Conservation (phyloP, 2,113 vertebrate genomes). For the Hoplias malabaricus region DNA sequence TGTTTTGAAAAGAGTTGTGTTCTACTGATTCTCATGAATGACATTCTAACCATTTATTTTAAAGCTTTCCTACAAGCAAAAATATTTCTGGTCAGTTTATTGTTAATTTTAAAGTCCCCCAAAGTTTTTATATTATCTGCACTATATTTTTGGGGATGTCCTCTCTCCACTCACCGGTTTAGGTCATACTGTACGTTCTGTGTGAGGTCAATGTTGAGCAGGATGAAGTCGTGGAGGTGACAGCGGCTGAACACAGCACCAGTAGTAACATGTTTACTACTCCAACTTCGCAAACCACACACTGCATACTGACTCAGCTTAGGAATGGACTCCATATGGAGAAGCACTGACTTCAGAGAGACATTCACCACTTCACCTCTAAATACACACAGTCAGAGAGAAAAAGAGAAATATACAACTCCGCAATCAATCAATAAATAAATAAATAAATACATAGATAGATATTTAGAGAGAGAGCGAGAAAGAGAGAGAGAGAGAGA, state of each 20-base stretch:
- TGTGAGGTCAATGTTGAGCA: slow-evolving; percentile 94
- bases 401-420: background rate
- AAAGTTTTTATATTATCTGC: no score
- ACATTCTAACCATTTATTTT: no score
- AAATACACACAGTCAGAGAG: background rate
- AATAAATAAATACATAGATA: background rate
- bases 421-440: no score
- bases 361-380: slow-evolving; percentile 83
- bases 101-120: no score
- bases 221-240: slow-evolving; percentile 89
- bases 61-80: no score
- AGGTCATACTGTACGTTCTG: slow-evolving; percentile 97
- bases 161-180: slow-evolving; percentile 91
- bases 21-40: no score
- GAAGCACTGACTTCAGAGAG: slow-evolving; percentile 87
- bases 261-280: slow-evolving; percentile 75
- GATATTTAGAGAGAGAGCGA: background rate
- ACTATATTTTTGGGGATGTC: no score
- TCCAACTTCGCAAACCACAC: slow-evolving; percentile 91
- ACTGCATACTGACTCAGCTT: slow-evolving; percentile 91
- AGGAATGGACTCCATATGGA: slow-evolving; percentile 92
- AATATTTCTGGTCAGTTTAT: no score
- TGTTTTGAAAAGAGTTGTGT: no score
- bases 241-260: slow-evolving; percentile 83
- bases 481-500: background rate